Percentiles rank a stretch among this genome's conserved stretches.
Evolutionary conservation across 2,113 vertebrate species (phyloP).

Genomic region (Bufo bufo): DNA sequence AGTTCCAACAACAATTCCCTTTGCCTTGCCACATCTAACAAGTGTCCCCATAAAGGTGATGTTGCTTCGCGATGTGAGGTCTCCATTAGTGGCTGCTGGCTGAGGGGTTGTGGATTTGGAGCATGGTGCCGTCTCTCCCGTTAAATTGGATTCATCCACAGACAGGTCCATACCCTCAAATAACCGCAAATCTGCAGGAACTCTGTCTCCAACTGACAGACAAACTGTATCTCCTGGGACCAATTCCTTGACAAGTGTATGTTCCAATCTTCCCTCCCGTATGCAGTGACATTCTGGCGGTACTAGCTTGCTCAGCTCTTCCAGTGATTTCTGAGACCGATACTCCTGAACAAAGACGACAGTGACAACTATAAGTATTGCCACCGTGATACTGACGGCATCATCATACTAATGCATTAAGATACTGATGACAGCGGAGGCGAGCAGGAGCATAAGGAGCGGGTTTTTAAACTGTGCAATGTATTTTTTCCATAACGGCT

Average conservation of each 20-base stretch:
- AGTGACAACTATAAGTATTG: constrained; percentile 95
- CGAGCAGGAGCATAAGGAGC: constrained; percentile 95
- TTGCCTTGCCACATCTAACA: constrained; percentile 95
- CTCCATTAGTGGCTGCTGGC: constrained; percentile 78
- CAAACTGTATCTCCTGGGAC: constrained; percentile 97
- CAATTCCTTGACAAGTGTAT: constrained; percentile 90
- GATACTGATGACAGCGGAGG: constrained; percentile 95
- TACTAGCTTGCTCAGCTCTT: constrained; percentile 93
- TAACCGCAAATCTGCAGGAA: constrained; percentile 92
- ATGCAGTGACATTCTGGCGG: constrained; percentile 97
- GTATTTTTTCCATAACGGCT: constrained; percentile 97
- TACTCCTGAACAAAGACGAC: constrained; percentile 99
- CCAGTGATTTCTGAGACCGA: constrained; percentile 96
- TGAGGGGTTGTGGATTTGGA: constrained; percentile 85
- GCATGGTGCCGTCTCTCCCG: constrained; percentile 91
- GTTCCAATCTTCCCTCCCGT: constrained; percentile 86
- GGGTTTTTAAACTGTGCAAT: constrained; percentile 98
- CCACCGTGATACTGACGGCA: constrained; percentile 99
- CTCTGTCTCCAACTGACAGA: constrained; percentile 91
- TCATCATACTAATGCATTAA: constrained; percentile 98
- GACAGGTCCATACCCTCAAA: constrained; percentile 91
- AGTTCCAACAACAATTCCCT: constrained; percentile 98
- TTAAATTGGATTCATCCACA: constrained; percentile 94
- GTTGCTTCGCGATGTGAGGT: constrained; percentile 92
- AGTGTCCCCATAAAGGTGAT: constrained; percentile 98